phyloP scores from a whole-genome alignment of 2,888 invertebrate genomes.

The Leptopterna dolabrata region DNA sequence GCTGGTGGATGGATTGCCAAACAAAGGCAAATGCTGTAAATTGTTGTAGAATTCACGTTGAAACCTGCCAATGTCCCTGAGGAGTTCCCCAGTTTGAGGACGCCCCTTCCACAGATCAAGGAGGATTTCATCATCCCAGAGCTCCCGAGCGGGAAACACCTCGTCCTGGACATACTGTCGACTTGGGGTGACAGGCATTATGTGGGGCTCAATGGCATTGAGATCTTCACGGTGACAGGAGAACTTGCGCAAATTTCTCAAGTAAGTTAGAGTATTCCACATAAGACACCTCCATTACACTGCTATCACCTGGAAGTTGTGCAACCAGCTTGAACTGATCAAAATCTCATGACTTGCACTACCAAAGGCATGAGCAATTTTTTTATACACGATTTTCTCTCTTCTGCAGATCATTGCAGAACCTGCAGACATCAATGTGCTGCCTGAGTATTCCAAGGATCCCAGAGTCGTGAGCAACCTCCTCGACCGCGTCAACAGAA shows the following conservation, averaged over 20 bases:
- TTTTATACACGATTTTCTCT: no score
- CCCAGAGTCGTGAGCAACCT: slow-evolving; percentile 75
- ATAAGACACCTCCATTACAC: no score
- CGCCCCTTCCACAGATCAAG: slow-evolving; percentile 32
- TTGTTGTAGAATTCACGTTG: not conserved
- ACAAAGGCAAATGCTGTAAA: not conserved
- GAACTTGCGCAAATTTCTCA: slow-evolving; percentile 72
- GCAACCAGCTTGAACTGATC: no score
- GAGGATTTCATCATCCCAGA: slow-evolving; percentile 80
- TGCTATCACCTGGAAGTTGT: no score
- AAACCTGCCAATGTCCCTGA: not conserved
- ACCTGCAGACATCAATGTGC: slow-evolving; percentile 73
- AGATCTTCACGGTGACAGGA: slow-evolving; percentile 77
- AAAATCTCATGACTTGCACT: no score
- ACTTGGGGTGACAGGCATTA: slow-evolving; percentile 86
- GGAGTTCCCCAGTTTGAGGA: slow-evolving; percentile 30
- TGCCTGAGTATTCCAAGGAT: slow-evolving; percentile 76
- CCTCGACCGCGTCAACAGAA: slow-evolving; percentile 78
- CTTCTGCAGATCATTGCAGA: slow-evolving; percentile 68
- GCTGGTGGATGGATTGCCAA: no score
- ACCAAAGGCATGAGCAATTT: no score
- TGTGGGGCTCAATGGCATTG: slow-evolving; percentile 83
- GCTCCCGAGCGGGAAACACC: slow-evolving; percentile 75
- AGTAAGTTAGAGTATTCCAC: slow-evolving; percentile 67
- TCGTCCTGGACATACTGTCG: slow-evolving; percentile 76